Evolutionary conservation across 2,797 vertebrate species (phyloP).

Genomic region (Cuculus canorus): DNA sequence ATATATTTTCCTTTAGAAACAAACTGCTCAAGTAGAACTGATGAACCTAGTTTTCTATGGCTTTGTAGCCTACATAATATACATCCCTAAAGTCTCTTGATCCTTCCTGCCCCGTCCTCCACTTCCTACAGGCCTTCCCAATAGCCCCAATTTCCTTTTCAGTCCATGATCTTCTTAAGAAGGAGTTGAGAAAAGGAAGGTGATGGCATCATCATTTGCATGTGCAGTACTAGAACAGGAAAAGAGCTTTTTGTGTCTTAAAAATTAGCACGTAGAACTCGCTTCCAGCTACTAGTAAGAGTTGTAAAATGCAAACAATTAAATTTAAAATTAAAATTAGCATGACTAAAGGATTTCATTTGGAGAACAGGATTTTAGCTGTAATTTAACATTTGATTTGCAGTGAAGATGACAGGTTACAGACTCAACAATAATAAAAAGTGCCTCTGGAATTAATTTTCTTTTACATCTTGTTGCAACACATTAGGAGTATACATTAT

Average conservation of each 20-base stretch:
- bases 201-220: neutral
- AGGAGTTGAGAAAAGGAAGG: neutral
- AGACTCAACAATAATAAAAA: conserved; percentile 51
- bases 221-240: neutral
- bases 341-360: conserved; percentile 57
- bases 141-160: neutral
- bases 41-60: neutral
- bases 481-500: conserved; percentile 51
- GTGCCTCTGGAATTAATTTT: conserved; percentile 59
- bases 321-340: conserved; percentile 64
- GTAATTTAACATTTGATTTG: conserved; percentile 47
- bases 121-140: neutral
- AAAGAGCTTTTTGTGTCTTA: neutral
- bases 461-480: conserved; percentile 38
- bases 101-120: neutral
- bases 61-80: neutral
- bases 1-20: neutral
- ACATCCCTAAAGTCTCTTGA: neutral
- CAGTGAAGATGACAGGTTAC: conserved; percentile 32
- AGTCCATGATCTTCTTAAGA: neutral
- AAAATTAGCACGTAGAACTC: neutral
- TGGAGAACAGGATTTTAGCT: conserved; percentile 47
- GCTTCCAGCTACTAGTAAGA: conserved; percentile 25
- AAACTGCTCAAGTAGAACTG: neutral
- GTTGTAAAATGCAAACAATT: conserved; percentile 54